Base-by-base conservation (phyloP, 2,888 invertebrate genomes). In the Caenorhabditis sinica region DNA sequence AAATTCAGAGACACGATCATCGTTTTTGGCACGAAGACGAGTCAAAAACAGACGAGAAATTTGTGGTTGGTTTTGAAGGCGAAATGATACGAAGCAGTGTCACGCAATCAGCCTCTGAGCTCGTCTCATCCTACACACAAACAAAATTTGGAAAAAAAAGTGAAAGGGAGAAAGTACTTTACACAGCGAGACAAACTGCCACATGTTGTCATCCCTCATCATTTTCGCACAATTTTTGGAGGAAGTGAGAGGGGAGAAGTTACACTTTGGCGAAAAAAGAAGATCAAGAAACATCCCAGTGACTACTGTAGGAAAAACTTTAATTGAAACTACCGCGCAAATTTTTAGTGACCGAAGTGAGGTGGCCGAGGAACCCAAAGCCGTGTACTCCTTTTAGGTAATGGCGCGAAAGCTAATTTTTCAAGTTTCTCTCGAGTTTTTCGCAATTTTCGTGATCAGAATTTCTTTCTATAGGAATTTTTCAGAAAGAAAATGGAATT, bases 41-140 rank as follows among this genome's bases (percentile, higher is more conserved):
- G 25, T 15, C 15, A 11, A 40, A 30, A 28, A 23, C 36, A 25
- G 65, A 65, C 30, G 28, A 45, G 28, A 45, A 65, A 65, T 49
- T 65, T 45, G 65, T 40, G 43, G 40, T 63, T 13, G 61, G 15
- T 15, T 49, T n/a, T 49, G 23, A 49, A 60, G n/a, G 36, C 68
- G 33, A 23, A 53, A 60, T n/a, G 33, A 60, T 51, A 63, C 53
- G 56, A 56, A 40, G 36, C 23, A 56, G 56, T 69, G 69, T 69
- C 69, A 69, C 69, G 69, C 69, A 69, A 69, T 69, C 69, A 69
- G 69, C 56, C 30, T 33, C 61, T 23, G 28, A 49, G 66, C 66
- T 49, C 33, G 17, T 30, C 33, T 51, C 33, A 17, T 25, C 33
- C 56, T 17, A 28, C 28, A 65, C 45, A 45, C 30, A 68, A 68